A percentile compares a stretch with the other conserved stretches of the same genome.
phyloP scores from a whole-genome alignment of 2,888 invertebrate species.

The Furcula furcula region DNA sequence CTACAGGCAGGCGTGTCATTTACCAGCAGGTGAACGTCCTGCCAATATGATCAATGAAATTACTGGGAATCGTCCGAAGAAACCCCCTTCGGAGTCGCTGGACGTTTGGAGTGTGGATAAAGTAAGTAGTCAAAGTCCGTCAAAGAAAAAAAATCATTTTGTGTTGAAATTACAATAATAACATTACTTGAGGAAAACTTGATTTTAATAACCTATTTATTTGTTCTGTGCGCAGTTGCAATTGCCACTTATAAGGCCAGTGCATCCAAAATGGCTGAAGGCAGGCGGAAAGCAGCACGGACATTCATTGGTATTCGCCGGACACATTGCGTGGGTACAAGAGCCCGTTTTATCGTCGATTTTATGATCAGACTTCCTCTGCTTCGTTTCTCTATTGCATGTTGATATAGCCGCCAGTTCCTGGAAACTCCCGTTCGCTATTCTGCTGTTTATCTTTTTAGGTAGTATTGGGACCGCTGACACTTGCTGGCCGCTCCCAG shows the following conservation, averaged over 20 bases:
- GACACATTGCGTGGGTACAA: constrained; percentile 1
- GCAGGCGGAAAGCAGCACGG: constrained; percentile 46
- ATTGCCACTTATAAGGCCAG: constrained; percentile 42
- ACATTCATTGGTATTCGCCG: constrained; percentile 19
- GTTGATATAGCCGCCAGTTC: background rate
- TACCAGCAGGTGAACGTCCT: no score
- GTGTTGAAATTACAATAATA: background rate
- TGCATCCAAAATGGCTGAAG: constrained; percentile 38
- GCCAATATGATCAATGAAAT: no score
- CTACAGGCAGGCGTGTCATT: no score
- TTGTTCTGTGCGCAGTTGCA: constrained; percentile 33
- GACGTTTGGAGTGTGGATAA: no score
- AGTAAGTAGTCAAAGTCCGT: no score
- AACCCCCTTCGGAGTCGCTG: no score
- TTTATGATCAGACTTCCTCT: background rate
- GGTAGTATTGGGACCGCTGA: background rate
- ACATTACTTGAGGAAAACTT: background rate
- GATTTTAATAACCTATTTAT: no score
- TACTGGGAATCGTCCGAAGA: no score
- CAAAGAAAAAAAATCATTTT: background rate
- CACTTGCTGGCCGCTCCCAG: background rate
- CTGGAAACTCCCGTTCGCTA: constrained; percentile 1
- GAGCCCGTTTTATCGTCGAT: background rate
- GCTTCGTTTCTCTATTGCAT: background rate
- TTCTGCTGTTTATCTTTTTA: background rate